These are phyloP conservation scores for Upupa epops DNA, from an alignment of 2,113 vertebrate genomes.

Conservation along the genomic window DNA sequence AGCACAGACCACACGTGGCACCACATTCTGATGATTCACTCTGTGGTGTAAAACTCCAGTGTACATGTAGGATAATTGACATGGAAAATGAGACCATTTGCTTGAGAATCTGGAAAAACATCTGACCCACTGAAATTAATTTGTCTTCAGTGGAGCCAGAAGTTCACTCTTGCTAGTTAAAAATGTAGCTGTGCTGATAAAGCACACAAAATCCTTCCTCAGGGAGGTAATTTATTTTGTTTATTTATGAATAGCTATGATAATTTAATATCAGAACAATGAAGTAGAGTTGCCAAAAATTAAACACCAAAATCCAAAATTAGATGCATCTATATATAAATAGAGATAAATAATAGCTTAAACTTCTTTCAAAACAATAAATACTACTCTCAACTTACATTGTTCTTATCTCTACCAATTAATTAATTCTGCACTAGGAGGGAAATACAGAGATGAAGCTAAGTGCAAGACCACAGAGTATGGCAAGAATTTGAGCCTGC, in stretches of 20 bases:
- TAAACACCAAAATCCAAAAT: background rate
- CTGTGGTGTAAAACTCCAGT: background rate
- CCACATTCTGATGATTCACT: background rate
- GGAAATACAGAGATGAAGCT: accelerated
- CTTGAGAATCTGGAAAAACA: background rate
- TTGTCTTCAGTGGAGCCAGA: background rate
- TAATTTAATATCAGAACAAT: background rate
- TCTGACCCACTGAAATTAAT: background rate
- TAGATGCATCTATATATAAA: background rate
- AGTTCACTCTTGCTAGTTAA: background rate
- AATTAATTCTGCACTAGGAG: background rate
- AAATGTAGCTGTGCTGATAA: background rate
- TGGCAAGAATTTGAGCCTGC: background rate
- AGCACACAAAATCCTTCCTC: constrained; percentile 6
- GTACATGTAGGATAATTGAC: background rate
- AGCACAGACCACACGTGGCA: background rate
- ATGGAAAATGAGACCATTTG: background rate
- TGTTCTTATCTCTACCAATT: background rate
- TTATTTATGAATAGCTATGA: background rate
- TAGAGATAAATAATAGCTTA: background rate
- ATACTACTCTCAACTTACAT: background rate
- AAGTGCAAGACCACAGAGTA: background rate
- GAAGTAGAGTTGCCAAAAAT: background rate
- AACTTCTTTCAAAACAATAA: background rate
- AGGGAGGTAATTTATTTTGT: background rate